Base-by-base conservation (phyloP, 2,888 invertebrate genomes). In the Andrena camellia region DNA sequence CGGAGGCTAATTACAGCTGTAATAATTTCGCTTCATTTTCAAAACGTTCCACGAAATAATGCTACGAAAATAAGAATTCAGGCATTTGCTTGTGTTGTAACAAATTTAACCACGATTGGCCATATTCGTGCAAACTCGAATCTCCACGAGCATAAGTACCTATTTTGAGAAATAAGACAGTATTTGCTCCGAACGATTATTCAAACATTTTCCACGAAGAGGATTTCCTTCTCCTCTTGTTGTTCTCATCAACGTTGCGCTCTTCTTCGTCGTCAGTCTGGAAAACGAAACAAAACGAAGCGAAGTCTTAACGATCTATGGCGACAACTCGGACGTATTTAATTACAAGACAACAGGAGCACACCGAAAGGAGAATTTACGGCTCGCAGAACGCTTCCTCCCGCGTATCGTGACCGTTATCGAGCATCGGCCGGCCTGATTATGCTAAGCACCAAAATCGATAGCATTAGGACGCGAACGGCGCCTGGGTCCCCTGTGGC, bases 381-480 rank as follows among this genome's bases (percentile, higher is more conserved):
- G 74, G 42, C 42, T 17, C 17, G 42, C 42, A 42, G 42, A 66
- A 67, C 64, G 48, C 57, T 82, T 68, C 59, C 82, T 85, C 85
- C 81, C 86, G 82, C 75, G 80, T 86, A 78, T 80, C 81, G 50
- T 62, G 83, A 60, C 66, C 76, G 89, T 89, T 91, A 92, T 91
- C 90, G 87, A 84, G 77, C 89, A 86, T 83, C 88, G 89, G 81
- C 88, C 80, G 81, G 89, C 83, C 92, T 92, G 90, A 93, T 93
- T 93, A 93, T 93, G 93, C 92, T 93, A 92, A 93, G 91, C 91
- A 91, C 91, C 74, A 91, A 92, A 93, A 93, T 93, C 93, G 92
- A 93, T 93, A 92, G 91, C 89, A 91, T 92, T 92, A 92, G 91
- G 90, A 88, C 84, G 81, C 78, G 75, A 80, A 82, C 78, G 75